A percentile compares a stretch with the other conserved stretches of the same genome.
Conservation (phyloP, 1,140 invertebrate genomes). For the Sarcophaga peregrina region DNA sequence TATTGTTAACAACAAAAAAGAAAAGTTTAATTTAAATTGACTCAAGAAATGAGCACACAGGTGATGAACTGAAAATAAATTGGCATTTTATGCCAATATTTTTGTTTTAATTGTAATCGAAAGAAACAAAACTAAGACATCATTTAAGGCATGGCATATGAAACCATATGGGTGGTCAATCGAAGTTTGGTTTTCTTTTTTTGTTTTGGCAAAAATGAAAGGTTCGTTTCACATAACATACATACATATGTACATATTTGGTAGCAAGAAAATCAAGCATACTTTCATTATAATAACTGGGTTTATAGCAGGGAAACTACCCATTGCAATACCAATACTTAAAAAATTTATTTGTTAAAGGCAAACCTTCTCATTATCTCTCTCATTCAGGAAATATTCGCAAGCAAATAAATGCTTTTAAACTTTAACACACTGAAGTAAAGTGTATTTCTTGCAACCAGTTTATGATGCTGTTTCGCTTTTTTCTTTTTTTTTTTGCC, state of each 20-base stretch:
- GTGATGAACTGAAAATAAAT: not conserved
- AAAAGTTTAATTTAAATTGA: not conserved
- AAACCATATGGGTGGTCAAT: not conserved
- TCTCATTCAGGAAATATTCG: constrained; percentile 27
- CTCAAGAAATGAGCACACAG: not conserved
- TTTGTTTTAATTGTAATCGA: too few relatives aligned
- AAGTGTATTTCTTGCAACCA: not conserved
- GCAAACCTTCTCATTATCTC: constrained; percentile 21
- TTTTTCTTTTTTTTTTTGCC: not conserved
- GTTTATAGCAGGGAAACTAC: not conserved
- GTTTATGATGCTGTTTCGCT: not conserved
- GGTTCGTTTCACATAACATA: not conserved
- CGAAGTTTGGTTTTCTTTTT: not conserved
- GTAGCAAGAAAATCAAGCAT: not conserved
- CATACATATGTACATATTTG: too few relatives aligned
- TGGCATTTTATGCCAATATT: too few relatives aligned
- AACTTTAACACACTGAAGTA: not conserved
- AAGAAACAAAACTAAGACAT: too few relatives aligned
- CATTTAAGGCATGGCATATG: too few relatives aligned
- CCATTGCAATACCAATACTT: not conserved
- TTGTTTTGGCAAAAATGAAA: constrained; percentile 18
- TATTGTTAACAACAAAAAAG: not conserved
- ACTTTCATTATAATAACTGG: constrained; percentile 15
- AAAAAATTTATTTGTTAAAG: not conserved
- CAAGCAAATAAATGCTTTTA: not conserved